Evolutionary conservation across 2,888 invertebrate species (phyloP).

Genomic region (Fissipunctia ypsillon): DNA sequence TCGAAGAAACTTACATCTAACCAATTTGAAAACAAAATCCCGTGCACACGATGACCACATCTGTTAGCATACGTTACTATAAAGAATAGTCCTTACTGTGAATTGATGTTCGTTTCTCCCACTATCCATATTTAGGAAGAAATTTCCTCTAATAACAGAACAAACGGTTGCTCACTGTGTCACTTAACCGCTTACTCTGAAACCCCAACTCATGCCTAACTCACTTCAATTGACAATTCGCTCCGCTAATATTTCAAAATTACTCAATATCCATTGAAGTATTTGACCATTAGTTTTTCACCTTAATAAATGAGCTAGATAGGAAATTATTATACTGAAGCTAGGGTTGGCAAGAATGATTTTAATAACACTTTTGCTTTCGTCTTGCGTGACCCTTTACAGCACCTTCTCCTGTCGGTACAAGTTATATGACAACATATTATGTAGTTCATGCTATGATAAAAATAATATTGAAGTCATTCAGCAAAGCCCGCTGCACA

Average conservation of each 20-base stretch:
- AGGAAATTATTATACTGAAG: conserved; percentile 23
- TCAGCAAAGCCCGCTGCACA: not conserved
- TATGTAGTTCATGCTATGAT: not conserved
- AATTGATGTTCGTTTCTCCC: no score
- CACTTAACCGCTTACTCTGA: conserved; percentile 21
- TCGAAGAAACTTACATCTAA: no score
- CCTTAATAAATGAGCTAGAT: conserved; percentile 53
- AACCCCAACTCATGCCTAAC: conserved; percentile 24
- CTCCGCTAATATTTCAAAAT: conserved; percentile 58
- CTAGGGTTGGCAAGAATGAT: conserved; percentile 49
- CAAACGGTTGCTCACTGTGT: not conserved
- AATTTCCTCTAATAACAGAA: not conserved
- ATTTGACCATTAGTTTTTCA: conserved; percentile 60
- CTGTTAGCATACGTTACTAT: no score
- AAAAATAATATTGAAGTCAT: not conserved
- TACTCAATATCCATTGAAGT: conserved; percentile 56
- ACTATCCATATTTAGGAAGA: not conserved
- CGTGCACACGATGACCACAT: no score
- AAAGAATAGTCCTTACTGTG: no score
- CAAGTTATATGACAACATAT: not conserved
- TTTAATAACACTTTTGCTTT: not conserved
- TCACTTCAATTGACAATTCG: conserved; percentile 61
- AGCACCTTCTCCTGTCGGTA: not conserved
- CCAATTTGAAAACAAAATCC: no score
- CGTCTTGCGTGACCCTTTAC: not conserved